These are phyloP conservation scores for Agelastica alni DNA, from an alignment of 2,888 invertebrate genomes.

Conservation along the genomic window DNA sequence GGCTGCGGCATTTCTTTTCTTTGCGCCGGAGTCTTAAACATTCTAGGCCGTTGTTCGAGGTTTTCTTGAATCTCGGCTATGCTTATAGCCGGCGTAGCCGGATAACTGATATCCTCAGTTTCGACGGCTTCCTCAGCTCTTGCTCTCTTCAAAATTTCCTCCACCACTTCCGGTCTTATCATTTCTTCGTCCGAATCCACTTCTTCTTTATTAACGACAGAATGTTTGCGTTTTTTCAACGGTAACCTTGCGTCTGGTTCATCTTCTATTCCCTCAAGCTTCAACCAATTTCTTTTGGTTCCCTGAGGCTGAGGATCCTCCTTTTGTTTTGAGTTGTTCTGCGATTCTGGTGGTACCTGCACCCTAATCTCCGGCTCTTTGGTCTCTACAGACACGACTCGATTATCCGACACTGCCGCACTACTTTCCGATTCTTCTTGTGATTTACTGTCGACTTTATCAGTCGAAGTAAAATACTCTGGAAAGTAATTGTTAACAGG, in stretches of 20 bases:
- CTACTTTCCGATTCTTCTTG: not conserved
- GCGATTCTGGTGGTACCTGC: too few relatives aligned
- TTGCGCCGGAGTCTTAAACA: constrained; percentile 53
- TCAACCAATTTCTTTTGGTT: too few relatives aligned
- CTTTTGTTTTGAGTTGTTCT: too few relatives aligned
- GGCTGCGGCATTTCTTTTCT: constrained; percentile 51
- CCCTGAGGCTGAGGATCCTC: too few relatives aligned
- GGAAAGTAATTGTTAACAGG: constrained; percentile 22
- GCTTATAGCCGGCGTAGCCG: constrained; percentile 53
- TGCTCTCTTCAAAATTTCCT: constrained; percentile 33
- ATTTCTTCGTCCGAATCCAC: constrained; percentile 27
- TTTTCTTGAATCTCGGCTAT: constrained; percentile 52
- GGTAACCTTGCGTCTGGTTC: constrained; percentile 46
- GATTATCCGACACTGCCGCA: not conserved
- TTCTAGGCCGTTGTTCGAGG: constrained; percentile 30
- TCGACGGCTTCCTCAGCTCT: constrained; percentile 26
- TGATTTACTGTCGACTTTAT: too few relatives aligned
- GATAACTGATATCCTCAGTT: constrained; percentile 50
- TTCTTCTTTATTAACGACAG: constrained; percentile 32
- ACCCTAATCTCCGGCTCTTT: too few relatives aligned
- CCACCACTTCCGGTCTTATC: constrained; percentile 28
- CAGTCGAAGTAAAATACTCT: constrained; percentile 2
- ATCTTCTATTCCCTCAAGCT: constrained; percentile 6
- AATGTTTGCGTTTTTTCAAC: constrained; percentile 49
- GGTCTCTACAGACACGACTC: too few relatives aligned